Conservation (phyloP, 2,113 vertebrate genomes). For the Machaerirhynchus nigripectus region DNA sequence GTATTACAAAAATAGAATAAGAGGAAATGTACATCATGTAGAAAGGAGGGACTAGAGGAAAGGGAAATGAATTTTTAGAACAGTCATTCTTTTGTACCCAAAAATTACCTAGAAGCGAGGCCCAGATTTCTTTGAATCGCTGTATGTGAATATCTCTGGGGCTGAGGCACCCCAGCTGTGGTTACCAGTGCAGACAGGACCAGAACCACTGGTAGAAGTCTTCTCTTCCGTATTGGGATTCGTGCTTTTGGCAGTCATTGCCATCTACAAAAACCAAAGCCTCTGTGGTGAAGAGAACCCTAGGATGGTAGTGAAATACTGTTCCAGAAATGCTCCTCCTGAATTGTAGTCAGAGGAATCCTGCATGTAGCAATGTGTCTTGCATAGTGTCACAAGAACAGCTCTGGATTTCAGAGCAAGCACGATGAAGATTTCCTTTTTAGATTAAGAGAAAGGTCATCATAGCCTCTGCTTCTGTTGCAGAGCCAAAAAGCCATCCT, state of each 20-base stretch:
- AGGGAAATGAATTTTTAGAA: slow-evolving; percentile 23
- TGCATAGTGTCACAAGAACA: neutral
- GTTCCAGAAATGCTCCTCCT: neutral
- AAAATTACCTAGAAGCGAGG: neutral
- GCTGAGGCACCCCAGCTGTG: neutral
- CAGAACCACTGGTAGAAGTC: neutral
- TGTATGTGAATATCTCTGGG: neutral
- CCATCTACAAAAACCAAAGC: neutral
- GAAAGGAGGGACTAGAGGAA: neutral
- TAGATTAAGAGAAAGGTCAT: neutral
- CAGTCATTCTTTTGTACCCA: neutral
- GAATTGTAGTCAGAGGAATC: neutral
- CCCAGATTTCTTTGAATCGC: neutral
- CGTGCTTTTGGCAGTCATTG: neutral
- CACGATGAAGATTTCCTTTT: neutral
- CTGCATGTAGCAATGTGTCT: neutral
- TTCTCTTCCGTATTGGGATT: neutral
- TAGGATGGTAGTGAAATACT: neutral
- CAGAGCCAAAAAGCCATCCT: neutral
- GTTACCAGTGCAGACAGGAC: neutral
- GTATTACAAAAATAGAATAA: neutral
- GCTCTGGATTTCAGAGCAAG: neutral
- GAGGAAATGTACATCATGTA: neutral
- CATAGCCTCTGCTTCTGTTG: neutral
- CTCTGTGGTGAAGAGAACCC: neutral